Evolutionary conservation across 2,888 invertebrate genomes (phyloP).

Genomic region (Erannis defoliaria): DNA sequence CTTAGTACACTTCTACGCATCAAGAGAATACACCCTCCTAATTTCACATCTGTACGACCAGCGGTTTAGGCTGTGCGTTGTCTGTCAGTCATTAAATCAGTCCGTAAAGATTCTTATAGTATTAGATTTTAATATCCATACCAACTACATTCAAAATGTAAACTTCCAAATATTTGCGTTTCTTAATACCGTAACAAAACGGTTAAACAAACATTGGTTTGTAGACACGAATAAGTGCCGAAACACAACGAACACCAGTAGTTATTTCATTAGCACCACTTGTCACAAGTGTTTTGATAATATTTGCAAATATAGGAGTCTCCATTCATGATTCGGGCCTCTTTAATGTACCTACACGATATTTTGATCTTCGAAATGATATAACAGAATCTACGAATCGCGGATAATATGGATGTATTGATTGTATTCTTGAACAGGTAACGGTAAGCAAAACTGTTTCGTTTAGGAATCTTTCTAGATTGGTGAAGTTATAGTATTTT

Average conservation of each 20-base stretch:
- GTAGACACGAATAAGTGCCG: slow-evolving; percentile 6
- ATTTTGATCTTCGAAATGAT: not conserved
- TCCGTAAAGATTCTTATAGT: too few species aligned
- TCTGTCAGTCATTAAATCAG: too few species aligned
- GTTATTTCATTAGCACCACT: slow-evolving; percentile 54
- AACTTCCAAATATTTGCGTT: slow-evolving; percentile 10
- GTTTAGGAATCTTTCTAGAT: too few species aligned
- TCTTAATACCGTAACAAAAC: slow-evolving; percentile 13
- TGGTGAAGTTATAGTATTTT: not conserved
- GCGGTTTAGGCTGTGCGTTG: too few species aligned
- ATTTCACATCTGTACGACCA: too few species aligned
- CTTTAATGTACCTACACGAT: not conserved
- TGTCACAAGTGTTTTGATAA: slow-evolving; percentile 46
- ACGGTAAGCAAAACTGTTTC: too few species aligned
- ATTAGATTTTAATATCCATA: too few species aligned
- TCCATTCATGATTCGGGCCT: slow-evolving; percentile 38
- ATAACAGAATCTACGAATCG: not conserved
- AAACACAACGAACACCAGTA: slow-evolving; percentile 35
- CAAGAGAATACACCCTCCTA: too few species aligned
- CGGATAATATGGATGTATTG: not conserved
- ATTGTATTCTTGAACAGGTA: not conserved
- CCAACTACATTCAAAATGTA: too few species aligned
- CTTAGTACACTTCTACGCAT: too few species aligned
- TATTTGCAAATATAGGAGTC: slow-evolving; percentile 29
- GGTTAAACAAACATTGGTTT: slow-evolving; percentile 21